Evolutionary conservation across 2,888 invertebrate genomes (phyloP).

Genomic region (Rotaria socialis): DNA sequence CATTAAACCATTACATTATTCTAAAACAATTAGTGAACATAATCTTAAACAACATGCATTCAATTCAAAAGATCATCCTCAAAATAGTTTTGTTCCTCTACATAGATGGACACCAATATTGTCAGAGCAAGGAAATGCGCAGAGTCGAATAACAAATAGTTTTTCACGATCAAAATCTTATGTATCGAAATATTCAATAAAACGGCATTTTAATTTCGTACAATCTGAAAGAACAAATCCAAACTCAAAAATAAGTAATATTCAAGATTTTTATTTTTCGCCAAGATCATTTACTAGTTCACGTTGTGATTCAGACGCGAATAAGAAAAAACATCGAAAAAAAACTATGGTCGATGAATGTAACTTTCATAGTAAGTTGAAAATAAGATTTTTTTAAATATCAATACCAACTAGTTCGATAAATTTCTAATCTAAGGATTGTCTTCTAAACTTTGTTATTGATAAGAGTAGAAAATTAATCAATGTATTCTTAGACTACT

Average conservation of each 20-base stretch:
- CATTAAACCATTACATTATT: background rate
- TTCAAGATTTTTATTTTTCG: background rate
- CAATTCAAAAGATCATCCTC: background rate
- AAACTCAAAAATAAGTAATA: background rate
- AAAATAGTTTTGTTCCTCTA: background rate
- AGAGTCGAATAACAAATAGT: background rate
- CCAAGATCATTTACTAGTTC: background rate
- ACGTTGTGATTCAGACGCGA: background rate
- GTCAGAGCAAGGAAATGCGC: background rate
- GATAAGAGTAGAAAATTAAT: too few relatives aligned
- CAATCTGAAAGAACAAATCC: background rate
- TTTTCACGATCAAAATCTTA: background rate
- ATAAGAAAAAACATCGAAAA: background rate
- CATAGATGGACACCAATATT: background rate
- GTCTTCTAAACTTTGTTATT: too few relatives aligned
- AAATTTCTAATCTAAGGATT: too few relatives aligned
- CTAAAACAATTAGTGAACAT: background rate
- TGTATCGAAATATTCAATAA: background rate
- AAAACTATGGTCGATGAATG: background rate
- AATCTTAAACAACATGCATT: background rate
- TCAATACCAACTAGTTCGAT: too few relatives aligned
- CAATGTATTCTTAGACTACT: too few relatives aligned
- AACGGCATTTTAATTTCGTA: background rate
- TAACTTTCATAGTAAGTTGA: background rate
- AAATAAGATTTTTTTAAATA: too few relatives aligned